A percentile compares a stretch with the other conserved stretches of the same genome.
These are phyloP conservation scores for Ophiodon elongatus DNA, from an alignment of 2,113 vertebrate species.

Conservation along the genomic window DNA sequence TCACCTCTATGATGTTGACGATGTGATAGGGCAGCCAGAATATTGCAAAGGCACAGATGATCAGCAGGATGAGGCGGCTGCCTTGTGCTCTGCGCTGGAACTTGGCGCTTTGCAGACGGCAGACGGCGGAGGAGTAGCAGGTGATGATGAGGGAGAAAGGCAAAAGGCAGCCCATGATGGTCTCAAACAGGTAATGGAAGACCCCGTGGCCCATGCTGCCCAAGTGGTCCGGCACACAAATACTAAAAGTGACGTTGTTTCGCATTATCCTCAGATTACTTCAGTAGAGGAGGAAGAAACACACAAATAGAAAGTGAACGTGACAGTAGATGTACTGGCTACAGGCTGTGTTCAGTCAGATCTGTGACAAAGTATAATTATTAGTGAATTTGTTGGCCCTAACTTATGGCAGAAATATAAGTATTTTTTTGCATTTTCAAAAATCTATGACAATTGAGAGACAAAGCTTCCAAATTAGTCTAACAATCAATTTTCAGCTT, in stretches of 20 bases:
- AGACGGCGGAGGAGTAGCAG: constrained; percentile 86
- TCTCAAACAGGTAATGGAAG: constrained; percentile 90
- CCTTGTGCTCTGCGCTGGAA: constrained; percentile 79
- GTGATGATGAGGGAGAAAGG: constrained; percentile 86
- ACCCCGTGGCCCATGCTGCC: constrained; percentile 65
- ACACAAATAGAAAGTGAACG: background rate
- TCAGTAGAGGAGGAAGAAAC: background rate
- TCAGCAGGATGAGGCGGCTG: constrained; percentile 87
- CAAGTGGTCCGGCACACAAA: constrained; percentile 73
- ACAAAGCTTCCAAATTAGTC: background rate
- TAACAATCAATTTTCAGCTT: background rate
- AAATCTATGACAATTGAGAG: background rate
- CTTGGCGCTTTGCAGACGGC: constrained; percentile 82
- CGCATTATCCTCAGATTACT: constrained; percentile 7
- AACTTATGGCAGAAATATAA: background rate
- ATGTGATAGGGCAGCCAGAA: constrained; percentile 92
- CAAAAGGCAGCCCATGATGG: constrained; percentile 86
- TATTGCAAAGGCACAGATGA: constrained; percentile 85
- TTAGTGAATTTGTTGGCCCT: background rate
- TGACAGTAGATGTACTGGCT: background rate
- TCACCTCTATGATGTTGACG: constrained; percentile 88
- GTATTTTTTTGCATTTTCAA: background rate
- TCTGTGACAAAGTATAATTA: background rate
- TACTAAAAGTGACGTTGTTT: constrained; percentile 11
- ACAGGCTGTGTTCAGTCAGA: background rate